Evolutionary conservation across 2,113 vertebrate genomes (phyloP).

Genomic region (Parus major): DNA sequence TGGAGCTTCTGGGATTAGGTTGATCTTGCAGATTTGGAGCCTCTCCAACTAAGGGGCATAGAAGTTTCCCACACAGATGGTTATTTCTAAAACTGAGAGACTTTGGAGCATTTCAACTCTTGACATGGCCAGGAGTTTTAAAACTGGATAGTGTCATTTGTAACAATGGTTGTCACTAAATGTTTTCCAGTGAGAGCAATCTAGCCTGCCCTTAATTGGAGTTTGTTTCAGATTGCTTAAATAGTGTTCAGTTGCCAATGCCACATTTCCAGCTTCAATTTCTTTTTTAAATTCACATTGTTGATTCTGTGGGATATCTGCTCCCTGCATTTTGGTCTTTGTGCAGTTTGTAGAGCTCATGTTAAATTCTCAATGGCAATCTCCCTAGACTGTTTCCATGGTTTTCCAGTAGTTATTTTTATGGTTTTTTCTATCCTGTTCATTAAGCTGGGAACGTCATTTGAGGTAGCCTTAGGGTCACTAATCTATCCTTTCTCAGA

Average conservation of each 20-base stretch:
- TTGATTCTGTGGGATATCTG: not conserved
- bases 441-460: not conserved
- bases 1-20: not conserved
- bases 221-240: not conserved
- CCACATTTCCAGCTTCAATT: not conserved
- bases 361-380: not conserved
- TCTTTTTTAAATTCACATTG: not conserved
- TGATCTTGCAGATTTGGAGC: not conserved
- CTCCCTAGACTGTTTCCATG: not conserved
- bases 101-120: not conserved
- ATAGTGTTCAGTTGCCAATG: not conserved
- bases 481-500: conserved; percentile 31
- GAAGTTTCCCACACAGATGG: not conserved
- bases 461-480: not conserved
- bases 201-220: not conserved
- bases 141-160: not conserved
- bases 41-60: not conserved
- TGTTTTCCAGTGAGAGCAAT: not conserved
- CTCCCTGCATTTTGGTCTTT: not conserved
- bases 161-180: not conserved
- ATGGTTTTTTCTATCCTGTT: not conserved
- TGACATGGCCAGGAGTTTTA: not conserved
- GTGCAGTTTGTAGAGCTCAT: not conserved
- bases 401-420: conserved; percentile 13
- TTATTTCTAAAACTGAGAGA: not conserved